Evolutionary conservation across 2,888 invertebrate genomes (phyloP).

Genomic region (Bombylius discolor): DNA sequence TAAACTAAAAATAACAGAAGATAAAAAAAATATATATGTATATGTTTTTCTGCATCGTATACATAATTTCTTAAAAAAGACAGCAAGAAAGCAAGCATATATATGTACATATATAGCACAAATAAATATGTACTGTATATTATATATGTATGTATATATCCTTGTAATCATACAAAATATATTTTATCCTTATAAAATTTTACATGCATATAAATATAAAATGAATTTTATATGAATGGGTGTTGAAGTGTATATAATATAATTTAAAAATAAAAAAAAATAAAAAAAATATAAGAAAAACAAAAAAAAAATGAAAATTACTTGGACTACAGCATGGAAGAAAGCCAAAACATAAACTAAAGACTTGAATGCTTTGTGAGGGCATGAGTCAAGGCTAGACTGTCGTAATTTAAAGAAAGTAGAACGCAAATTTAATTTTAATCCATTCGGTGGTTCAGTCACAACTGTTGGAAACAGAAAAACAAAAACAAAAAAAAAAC

Average conservation of each 20-base stretch:
- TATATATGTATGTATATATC: too few species aligned
- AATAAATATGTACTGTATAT: too few species aligned
- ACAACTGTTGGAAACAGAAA: conserved; percentile 51
- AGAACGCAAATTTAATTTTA: conserved; percentile 76
- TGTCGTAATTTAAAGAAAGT: conserved; percentile 76
- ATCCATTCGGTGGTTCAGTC: conserved; percentile 82
- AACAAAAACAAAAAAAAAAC: not conserved
- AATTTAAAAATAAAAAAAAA: not conserved
- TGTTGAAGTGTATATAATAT: not conserved
- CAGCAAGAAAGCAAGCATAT: too few species aligned
- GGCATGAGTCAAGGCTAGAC: conserved; percentile 58
- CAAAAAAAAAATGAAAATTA: conserved; percentile 23
- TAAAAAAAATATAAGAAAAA: not conserved
- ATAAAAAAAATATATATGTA: too few species aligned
- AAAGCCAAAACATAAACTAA: conserved; percentile 80
- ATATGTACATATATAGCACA: too few species aligned
- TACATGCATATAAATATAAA: not conserved
- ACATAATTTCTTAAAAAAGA: too few species aligned
- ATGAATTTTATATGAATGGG: not conserved
- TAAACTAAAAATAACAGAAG: too few species aligned
- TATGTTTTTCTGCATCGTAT: too few species aligned
- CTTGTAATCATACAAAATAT: too few species aligned
- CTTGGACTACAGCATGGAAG: conserved; percentile 86
- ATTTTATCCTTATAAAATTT: too few species aligned
- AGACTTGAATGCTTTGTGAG: conserved; percentile 64